These are phyloP conservation scores for Cydia fagiglandana DNA, from an alignment of 1,140 invertebrate species.

Conservation along the genomic window DNA sequence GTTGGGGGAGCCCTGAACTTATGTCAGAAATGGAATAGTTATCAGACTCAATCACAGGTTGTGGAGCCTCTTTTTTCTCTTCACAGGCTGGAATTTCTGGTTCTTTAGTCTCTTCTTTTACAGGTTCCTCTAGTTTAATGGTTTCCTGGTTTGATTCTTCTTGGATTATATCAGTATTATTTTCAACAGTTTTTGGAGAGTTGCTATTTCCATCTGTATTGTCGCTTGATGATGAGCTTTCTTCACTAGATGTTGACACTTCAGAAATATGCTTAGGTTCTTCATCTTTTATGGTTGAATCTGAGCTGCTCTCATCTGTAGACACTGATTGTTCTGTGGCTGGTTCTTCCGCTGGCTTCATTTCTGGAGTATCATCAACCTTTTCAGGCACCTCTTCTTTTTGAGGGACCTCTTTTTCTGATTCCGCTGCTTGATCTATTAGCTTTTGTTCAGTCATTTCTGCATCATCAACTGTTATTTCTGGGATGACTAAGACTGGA, in stretches of 20 bases:
- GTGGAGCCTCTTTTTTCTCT: conserved; percentile 38
- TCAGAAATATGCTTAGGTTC: conserved; percentile 60
- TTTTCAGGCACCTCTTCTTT: conserved; percentile 40
- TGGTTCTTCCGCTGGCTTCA: conserved; percentile 35
- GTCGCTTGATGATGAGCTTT: conserved; percentile 74
- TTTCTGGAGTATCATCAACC: conserved; percentile 38
- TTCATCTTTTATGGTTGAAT: conserved; percentile 61
- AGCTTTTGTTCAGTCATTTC: conserved; percentile 68
- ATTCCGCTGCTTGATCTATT: conserved; percentile 47
- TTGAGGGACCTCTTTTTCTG: conserved; percentile 33
- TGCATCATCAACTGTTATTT: conserved; percentile 70
- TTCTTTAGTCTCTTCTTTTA: conserved; percentile 38
- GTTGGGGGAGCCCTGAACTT: conserved; percentile 61
- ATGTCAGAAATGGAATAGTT: conserved; percentile 74
- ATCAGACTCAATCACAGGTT: conserved; percentile 54
- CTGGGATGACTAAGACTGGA: conserved; percentile 56
- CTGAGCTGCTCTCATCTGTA: conserved; percentile 60
- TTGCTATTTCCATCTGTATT: conserved; percentile 73
- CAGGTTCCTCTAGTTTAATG: conserved; percentile 30
- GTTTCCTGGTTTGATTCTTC: conserved; percentile 49
- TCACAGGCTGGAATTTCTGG: conserved; percentile 35
- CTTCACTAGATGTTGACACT: conserved; percentile 67
- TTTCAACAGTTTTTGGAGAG: conserved; percentile 62
- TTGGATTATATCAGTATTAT: conserved; percentile 46
- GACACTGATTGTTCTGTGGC: conserved; percentile 32